Conservation (phyloP, 2,888 invertebrate species). For the Choreutis nemorana region DNA sequence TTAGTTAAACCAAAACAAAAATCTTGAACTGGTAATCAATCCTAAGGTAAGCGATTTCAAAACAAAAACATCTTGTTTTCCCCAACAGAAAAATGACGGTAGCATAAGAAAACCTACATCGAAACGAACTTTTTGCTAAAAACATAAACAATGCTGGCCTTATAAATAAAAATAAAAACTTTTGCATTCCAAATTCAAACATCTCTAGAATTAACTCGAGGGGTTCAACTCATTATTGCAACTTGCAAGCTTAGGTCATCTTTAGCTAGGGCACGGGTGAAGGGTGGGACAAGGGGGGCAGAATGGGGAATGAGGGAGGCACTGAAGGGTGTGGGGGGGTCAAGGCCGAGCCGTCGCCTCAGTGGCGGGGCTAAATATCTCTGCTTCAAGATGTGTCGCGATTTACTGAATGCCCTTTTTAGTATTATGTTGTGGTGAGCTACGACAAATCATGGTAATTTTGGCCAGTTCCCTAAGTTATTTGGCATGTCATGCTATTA, state of each 20-base stretch:
- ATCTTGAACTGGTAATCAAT: too few species aligned
- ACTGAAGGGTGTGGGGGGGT: slow-evolving; percentile 1
- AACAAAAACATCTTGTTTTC: too few species aligned
- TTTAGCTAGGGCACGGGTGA: slow-evolving; percentile 11
- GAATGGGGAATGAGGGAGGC: slow-evolving; percentile 4
- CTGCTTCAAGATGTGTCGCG: background rate
- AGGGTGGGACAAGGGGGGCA: slow-evolving; percentile 5
- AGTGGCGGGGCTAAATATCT: slow-evolving; percentile 20
- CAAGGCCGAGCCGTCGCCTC: slow-evolving; percentile 25
- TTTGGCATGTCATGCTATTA: too few species aligned
- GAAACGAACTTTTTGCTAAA: too few species aligned
- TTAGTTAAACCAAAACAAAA: too few species aligned
- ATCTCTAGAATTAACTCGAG: background rate
- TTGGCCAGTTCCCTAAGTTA: too few species aligned
- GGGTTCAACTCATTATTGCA: slow-evolving; percentile 15
- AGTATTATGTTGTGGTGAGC: slow-evolving; percentile 6
- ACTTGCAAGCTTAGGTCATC: slow-evolving; percentile 29
- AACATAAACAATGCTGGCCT: too few species aligned
- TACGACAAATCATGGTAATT: slow-evolving; percentile 8
- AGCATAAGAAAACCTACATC: too few species aligned
- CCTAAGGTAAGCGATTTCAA: too few species aligned
- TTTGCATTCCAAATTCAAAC: background rate
- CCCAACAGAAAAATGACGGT: too few species aligned
- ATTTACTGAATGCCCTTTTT: background rate
- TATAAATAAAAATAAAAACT: background rate